Conservation (phyloP, 1,140 invertebrate genomes). For the Bathynomus jamesi region DNA sequence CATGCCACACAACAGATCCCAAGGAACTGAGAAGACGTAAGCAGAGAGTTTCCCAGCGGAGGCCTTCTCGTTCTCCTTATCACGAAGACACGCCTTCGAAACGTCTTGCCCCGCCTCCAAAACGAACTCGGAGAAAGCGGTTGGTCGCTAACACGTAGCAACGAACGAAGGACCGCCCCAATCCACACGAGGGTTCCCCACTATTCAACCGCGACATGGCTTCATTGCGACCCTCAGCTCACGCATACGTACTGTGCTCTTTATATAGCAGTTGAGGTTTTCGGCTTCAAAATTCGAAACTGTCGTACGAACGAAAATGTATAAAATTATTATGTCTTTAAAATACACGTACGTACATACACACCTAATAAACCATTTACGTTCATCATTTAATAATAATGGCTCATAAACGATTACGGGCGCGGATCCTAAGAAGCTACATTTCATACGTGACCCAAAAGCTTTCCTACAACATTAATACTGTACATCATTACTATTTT, state of each 20-base stretch:
- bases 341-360: not conserved
- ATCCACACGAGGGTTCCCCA: no score
- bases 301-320: not conserved
- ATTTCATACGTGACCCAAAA: no score
- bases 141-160: no score
- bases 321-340: not conserved
- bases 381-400: not conserved
- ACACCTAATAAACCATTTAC: not conserved
- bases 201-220: no score
- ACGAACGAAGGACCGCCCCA: no score
- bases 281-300: not conserved
- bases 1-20: not conserved
- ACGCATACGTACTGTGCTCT: no score
- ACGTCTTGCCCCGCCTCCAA: not conserved
- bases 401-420: not conserved
- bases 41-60: not conserved
- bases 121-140: not conserved
- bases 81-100: not conserved
- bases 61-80: not conserved
- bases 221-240: no score
- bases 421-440: no score
- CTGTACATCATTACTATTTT: no score
- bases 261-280: no score
- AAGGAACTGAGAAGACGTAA: not conserved
- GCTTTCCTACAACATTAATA: no score